phyloP scores from a whole-genome alignment of 2,888 invertebrate genomes.

The Ptilodon capucinus region DNA sequence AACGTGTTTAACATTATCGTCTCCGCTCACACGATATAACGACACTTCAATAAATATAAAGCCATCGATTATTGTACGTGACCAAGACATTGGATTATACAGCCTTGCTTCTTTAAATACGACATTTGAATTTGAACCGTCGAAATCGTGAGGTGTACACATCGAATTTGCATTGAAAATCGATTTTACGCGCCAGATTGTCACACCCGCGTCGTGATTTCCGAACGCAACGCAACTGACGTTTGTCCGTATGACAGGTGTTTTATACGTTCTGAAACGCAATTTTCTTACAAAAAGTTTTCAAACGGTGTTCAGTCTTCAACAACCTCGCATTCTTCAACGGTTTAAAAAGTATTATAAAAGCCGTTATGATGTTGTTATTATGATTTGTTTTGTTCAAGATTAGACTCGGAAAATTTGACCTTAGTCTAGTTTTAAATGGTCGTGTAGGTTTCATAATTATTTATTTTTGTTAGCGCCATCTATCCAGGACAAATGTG shows the following conservation, averaged over 20 bases:
- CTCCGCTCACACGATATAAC: not conserved
- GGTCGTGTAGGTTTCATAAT: not conserved
- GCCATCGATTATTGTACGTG: conserved; percentile 30
- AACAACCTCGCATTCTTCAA: not conserved
- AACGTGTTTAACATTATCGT: too few relatives aligned
- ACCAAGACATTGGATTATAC: conserved; percentile 28
- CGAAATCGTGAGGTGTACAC: conserved; percentile 23
- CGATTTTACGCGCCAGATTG: conserved; percentile 19
- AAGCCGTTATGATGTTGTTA: not conserved
- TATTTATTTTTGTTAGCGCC: not conserved
- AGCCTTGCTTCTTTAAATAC: conserved; percentile 16
- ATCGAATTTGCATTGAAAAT: conserved; percentile 29
- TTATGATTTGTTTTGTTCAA: not conserved
- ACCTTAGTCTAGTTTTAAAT: not conserved
- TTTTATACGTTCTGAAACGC: conserved; percentile 17
- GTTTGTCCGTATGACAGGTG: conserved; percentile 24
- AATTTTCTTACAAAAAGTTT: not conserved
- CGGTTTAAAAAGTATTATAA: not conserved
- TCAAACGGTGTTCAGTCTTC: conserved; percentile 2
- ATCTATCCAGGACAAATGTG: too few relatives aligned
- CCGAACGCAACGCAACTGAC: conserved; percentile 17
- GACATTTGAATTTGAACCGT: conserved; percentile 11
- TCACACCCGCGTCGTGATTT: conserved; percentile 20
- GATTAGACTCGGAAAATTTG: not conserved
- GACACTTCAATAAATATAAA: conserved; percentile 10